Conservation (phyloP, 2,113 vertebrate genomes). For the Elachura formosa region DNA sequence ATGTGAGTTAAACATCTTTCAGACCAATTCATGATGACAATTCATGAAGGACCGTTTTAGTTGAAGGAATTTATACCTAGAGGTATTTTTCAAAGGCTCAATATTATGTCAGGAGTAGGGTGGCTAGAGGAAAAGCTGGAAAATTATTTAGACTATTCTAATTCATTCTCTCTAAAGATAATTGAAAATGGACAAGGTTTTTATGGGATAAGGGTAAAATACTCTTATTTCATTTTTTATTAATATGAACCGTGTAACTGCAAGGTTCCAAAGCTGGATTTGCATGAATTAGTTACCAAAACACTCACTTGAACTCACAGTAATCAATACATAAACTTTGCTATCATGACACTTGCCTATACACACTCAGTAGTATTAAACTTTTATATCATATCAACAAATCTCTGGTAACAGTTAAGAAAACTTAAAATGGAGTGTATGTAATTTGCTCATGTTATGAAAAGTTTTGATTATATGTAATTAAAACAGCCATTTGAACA, state of each 20-base stretch:
- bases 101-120: not conserved
- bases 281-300: slow-evolving; percentile 59
- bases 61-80: slow-evolving; percentile 58
- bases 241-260: slow-evolving; percentile 34
- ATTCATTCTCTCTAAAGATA: slow-evolving; percentile 21
- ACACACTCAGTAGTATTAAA: slow-evolving; percentile 65
- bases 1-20: slow-evolving; percentile 58
- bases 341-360: slow-evolving; percentile 70
- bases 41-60: slow-evolving; percentile 47
- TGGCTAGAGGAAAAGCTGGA: slow-evolving; percentile 25
- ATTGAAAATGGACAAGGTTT: not conserved
- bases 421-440: slow-evolving; percentile 66
- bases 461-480: slow-evolving; percentile 69
- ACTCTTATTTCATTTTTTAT: slow-evolving; percentile 34
- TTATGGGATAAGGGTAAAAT: slow-evolving; percentile 25
- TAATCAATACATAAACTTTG: slow-evolving; percentile 60
- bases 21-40: slow-evolving; percentile 56
- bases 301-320: slow-evolving; percentile 62
- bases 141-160: slow-evolving; percentile 12
- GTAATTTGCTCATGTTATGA: slow-evolving; percentile 62
- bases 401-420: slow-evolving; percentile 67
- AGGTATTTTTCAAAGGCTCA: slow-evolving; percentile 37
- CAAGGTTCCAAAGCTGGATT: slow-evolving; percentile 54
- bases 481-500: slow-evolving; percentile 74
- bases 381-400: slow-evolving; percentile 62